Base-by-base conservation (phyloP, 2,888 invertebrate species). In the Ametastegia equiseti region DNA sequence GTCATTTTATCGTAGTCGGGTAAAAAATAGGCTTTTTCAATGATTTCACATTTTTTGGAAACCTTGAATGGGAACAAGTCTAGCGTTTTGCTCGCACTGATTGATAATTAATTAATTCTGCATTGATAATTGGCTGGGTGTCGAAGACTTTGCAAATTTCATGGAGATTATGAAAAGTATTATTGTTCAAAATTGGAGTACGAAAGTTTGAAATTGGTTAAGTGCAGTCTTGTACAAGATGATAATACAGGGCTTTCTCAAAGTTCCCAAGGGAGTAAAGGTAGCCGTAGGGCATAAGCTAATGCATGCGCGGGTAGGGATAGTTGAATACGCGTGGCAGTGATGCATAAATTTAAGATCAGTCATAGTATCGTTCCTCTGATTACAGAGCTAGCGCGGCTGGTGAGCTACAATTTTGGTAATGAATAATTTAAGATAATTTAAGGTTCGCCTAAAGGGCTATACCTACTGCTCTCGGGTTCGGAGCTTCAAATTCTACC, bases 351-450 rank as follows among this genome's bases (percentile, higher is more conserved):
- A 80, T 69, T 65, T 67, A n/a, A 80, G 80, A 80, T 69, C 80
- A 67, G 80, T 80, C 45, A 54, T 60, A 60, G 60, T 30, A 78
- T 69, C 79, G 81, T 81, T 81, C 67, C 82, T 83, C 82, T 82
- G 84, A 86, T 86, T 84, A 86, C 84, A 84, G 84, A 83, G 83
- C 63, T 82, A 81, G 81, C 81, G 79, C 82, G 83, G 85, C 84
- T n/a, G n/a, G n/a, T n/a, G n/a, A n/a, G 86, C 86, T 85, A 86
- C 88, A 88, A 88, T 88, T 88, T 87, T 86, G 85, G 85, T 87
- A 86, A 85, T 89, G 87, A 88, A 88, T 88, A 86, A 88, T 89
- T 89, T 87, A 88, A 84, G 85, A 88, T 88, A 86, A 88, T 89
- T 89, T 87, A 88, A 84, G 85, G 86, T 85, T 86, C 85, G 86